phyloP scores from a whole-genome alignment of 2,797 vertebrate species.

The Propithecus deckenii region DNA sequence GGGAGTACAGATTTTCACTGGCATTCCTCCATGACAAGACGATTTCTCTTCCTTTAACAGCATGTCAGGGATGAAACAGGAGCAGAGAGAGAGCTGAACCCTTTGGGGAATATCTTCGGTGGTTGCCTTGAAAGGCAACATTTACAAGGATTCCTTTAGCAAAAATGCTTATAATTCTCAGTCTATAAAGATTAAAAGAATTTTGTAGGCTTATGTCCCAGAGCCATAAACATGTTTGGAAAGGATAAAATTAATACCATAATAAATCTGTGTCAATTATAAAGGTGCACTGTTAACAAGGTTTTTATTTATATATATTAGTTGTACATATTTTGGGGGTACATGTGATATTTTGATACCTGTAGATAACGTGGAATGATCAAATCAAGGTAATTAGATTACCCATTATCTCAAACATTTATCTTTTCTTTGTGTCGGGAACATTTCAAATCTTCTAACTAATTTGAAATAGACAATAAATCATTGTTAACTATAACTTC shows the following conservation, averaged over 20 bases:
- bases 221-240: neutral
- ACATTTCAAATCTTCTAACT: neutral
- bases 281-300: neutral
- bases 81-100: neutral
- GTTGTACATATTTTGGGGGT: neutral
- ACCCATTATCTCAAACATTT: neutral
- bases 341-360: neutral
- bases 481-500: neutral
- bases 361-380: neutral
- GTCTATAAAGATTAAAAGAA: neutral
- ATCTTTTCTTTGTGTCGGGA: neutral
- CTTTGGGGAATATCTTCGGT: neutral
- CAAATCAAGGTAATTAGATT: neutral
- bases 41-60: conserved; percentile 36
- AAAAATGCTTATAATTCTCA: neutral
- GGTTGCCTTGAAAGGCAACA: neutral
- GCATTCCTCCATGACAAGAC: neutral
- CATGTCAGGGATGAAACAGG: neutral
- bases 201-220: neutral
- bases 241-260: neutral
- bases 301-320: neutral
- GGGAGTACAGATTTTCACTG: neutral
- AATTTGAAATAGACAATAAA: neutral
- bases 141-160: conserved; percentile 5
- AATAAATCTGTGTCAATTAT: neutral